Conservation (phyloP, 2,888 invertebrate species). For the Eristalis pertinax region DNA sequence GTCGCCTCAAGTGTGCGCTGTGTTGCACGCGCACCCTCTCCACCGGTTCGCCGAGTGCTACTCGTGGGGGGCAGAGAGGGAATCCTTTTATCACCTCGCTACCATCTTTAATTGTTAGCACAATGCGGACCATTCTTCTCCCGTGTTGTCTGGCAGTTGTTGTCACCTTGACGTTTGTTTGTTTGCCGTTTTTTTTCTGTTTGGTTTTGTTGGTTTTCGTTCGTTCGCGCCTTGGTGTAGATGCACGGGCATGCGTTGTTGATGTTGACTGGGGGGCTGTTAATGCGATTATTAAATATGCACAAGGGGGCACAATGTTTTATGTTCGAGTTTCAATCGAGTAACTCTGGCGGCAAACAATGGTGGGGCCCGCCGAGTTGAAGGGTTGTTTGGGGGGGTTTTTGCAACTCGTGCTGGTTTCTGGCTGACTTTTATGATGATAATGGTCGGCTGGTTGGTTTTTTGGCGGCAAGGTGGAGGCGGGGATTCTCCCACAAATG, state of each 20-base stretch:
- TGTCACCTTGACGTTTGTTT: conserved; percentile 64
- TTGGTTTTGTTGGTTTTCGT: background rate
- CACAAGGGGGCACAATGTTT: conserved; percentile 59
- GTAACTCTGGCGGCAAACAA: conserved; percentile 52
- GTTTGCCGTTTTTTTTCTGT: background rate
- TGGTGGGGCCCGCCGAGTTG: conserved; percentile 11
- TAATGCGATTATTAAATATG: conserved; percentile 72
- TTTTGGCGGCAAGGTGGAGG: conserved; percentile 19
- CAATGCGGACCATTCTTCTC: conserved; percentile 61
- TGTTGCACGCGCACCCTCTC: conserved; percentile 43
- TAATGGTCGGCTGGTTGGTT: conserved; percentile 38
- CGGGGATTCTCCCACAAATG: conserved; percentile 50
- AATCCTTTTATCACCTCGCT: conserved; percentile 69
- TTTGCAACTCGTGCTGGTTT: conserved; percentile 48
- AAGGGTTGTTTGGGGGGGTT: conserved; percentile 17
- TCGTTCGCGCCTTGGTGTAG: background rate
- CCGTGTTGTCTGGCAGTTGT: conserved; percentile 57
- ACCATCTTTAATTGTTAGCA: conserved; percentile 71
- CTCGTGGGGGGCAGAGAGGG: conserved; percentile 18
- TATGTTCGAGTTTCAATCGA: conserved; percentile 49
- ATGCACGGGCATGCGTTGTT: conserved; percentile 2
- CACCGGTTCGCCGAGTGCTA: background rate
- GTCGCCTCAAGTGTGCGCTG: conserved; percentile 5
- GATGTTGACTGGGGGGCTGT: conserved; percentile 29
- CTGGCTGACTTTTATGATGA: conserved; percentile 49